Evolutionary conservation across 2,797 vertebrate species (phyloP).

Genomic region (Neopelma chrysocephalum): DNA sequence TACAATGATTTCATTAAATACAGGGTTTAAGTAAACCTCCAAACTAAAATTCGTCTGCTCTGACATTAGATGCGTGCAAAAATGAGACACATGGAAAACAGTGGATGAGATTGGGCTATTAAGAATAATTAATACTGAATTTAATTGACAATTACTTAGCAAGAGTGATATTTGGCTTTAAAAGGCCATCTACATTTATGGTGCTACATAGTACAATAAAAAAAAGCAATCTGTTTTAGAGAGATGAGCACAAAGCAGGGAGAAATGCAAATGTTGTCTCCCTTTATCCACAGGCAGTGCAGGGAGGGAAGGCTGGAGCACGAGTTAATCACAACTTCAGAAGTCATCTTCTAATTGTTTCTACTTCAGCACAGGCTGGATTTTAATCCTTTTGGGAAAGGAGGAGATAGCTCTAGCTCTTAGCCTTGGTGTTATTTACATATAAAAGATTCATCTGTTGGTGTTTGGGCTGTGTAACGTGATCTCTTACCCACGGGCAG

Average conservation of each 20-base stretch:
- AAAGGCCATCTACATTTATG: slow-evolving; percentile 29
- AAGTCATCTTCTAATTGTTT: background rate
- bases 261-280: background rate
- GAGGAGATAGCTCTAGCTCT: slow-evolving; percentile 5
- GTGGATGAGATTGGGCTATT: background rate
- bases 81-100: background rate
- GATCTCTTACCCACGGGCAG: background rate
- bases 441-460: slow-evolving; percentile 30
- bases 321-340: background rate
- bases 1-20: background rate
- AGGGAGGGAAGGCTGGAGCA: background rate
- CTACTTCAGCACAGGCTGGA: background rate
- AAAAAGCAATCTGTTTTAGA: slow-evolving; percentile 4
- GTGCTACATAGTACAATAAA: slow-evolving; percentile 28
- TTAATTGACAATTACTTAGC: slow-evolving; percentile 51
- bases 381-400: background rate
- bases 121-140: slow-evolving; percentile 49
- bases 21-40: background rate
- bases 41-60: background rate
- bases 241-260: background rate
- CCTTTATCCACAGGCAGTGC: background rate
- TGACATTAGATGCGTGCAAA: background rate
- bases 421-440: slow-evolving; percentile 15
- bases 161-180: slow-evolving; percentile 30
- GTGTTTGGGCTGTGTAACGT: background rate